Evolutionary conservation across 2,797 vertebrate genomes (phyloP), one percentile per base, ranked within the genome.

Genomic region (Sparus aurata): DNA sequence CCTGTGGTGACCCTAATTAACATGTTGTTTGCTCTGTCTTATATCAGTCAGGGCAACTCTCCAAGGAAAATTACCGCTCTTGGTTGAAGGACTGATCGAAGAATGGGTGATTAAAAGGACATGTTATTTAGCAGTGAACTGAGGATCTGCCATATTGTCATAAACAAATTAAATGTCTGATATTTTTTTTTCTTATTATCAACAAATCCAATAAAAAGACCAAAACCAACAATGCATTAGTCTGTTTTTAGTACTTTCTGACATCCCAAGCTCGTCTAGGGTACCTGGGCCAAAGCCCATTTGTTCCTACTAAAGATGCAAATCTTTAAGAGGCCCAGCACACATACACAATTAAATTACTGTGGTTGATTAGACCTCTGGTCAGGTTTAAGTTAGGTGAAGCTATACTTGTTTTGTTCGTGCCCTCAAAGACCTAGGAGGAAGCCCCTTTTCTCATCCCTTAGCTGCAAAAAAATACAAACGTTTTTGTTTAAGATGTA

Each of bases 1-100:
- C 55, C 57, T 55, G 43, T 27, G 38, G 20, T 69, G 55, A 65
- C 72, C 27, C 54, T 60, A 61, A 82, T 79, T 70, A 81, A 65
- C 62, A 73, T 18, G 0, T 23, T 65, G 59, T 62, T 61, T 69
- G 58, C 60, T 25, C 45, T 4, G 49, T 77, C 15, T 30, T 47
- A 46, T 55, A 61, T 61, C 41, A 18, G 15, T 49, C 50, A 54
- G 13, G 2, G 34, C 10, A 49, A 58, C 25, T 73, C 16, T 27
- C n/a, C 68, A 46, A 4, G 16, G 4, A 62, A 62, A 22, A 2
- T 38, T n/a, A 22, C 10, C 1, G 47, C 41, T 54, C 43, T 23
- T 18, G 11, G 18, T 58, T 63, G 13, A 57, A 18, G 20, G 64
- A 50, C 10, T 2, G 18, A 38, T 60, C 69, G 18, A 57, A 41